Conservation (phyloP, 2,113 vertebrate species). For the Cynopterus brachyotis region DNA sequence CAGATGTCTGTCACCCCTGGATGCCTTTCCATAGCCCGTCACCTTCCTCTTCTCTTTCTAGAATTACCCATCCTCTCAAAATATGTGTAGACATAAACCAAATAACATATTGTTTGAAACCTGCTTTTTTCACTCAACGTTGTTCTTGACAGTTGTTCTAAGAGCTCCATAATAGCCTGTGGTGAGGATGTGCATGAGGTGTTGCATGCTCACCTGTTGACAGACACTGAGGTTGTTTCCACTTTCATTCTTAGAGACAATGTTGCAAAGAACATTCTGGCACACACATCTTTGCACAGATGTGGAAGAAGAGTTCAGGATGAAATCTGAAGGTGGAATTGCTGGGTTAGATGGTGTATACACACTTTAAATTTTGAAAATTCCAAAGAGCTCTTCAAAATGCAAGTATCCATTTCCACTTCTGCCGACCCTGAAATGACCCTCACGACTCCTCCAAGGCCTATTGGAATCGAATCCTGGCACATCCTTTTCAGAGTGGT, state of each 20-base stretch:
- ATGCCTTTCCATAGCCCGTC: too few species aligned
- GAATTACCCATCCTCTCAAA: not conserved
- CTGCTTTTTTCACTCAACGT: not conserved
- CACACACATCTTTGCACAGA: not conserved
- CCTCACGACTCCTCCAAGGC: not conserved
- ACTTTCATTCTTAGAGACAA: not conserved
- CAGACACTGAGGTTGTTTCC: not conserved
- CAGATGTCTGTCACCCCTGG: not conserved
- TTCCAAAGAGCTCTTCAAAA: not conserved
- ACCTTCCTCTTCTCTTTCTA: not conserved
- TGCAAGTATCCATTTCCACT: not conserved
- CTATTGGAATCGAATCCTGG: not conserved
- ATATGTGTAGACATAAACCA: not conserved
- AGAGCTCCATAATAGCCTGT: not conserved
- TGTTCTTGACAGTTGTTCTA: not conserved
- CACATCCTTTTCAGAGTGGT: too few species aligned
- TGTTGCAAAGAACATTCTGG: not conserved
- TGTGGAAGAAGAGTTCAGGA: not conserved
- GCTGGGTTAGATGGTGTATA: not conserved
- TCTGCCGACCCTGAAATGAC: rapidly evolving
- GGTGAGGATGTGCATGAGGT: rapidly evolving
- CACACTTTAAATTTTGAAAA: not conserved
- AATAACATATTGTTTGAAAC: not conserved
- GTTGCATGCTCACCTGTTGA: not conserved
- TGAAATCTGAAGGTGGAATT: not conserved